Evolutionary conservation across 2,888 invertebrate species (phyloP).

Genomic region (Tetragonula carbonaria): DNA sequence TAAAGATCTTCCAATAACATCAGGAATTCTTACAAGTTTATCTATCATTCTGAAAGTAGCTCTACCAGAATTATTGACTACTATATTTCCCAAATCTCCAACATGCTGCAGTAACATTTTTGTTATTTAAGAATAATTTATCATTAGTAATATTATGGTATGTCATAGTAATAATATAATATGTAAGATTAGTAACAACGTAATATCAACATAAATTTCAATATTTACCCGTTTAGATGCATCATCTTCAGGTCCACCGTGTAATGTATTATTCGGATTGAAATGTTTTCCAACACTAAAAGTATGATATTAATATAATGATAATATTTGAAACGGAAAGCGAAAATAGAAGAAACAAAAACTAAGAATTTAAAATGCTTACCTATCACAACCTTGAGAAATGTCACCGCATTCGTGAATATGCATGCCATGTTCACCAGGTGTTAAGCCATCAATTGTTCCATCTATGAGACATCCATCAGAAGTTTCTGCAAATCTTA

Average conservation of each 20-base stretch:
- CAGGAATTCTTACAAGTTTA: conserved; percentile 87
- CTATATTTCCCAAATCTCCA: conserved; percentile 89
- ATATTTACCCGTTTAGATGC: conserved; percentile 81
- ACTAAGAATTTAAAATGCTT: conserved; percentile 26
- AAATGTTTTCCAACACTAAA: conserved; percentile 87
- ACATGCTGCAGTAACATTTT: conserved; percentile 82
- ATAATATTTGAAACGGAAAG: conserved; percentile 7
- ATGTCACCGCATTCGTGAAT: conserved; percentile 91
- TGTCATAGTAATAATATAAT: too few species aligned
- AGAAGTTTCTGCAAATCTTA: conserved; percentile 89
- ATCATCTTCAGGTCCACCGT: conserved; percentile 85
- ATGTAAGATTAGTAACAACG: too few species aligned
- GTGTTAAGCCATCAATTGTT: conserved; percentile 91
- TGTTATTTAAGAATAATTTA: neutral
- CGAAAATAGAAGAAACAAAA: neutral
- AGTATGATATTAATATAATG: conserved; percentile 39
- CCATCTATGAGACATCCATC: conserved; percentile 91
- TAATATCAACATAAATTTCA: neutral
- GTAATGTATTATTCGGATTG: conserved; percentile 85
- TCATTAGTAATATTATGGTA: neutral
- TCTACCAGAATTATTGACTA: conserved; percentile 87
- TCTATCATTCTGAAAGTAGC: conserved; percentile 88
- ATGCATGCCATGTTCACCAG: conserved; percentile 86
- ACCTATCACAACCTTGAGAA: conserved; percentile 87
- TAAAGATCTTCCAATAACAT: conserved; percentile 91